Conservation (phyloP, 1,140 invertebrate species). For the Caerostris darwini region DNA sequence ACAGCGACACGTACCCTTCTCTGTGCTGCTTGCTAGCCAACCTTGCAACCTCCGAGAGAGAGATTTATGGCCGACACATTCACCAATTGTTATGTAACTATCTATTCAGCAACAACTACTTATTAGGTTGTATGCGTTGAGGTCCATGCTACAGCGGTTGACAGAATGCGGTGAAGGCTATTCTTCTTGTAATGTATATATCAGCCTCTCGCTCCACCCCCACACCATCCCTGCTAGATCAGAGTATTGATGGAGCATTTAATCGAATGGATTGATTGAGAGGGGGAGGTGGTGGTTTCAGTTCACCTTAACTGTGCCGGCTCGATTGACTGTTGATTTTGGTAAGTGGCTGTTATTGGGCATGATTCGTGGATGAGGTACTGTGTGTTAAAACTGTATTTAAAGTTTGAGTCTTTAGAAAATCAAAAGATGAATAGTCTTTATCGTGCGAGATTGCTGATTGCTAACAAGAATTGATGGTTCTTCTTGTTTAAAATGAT, state of each 20-base stretch:
- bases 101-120: not conserved
- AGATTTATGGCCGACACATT: not conserved
- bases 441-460: no score
- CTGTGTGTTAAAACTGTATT: no score
- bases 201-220: no score
- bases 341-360: not conserved
- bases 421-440: no score
- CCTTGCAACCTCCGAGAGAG: no score
- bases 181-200: not conserved
- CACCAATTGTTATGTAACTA: not conserved
- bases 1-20: no score
- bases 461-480: no score
- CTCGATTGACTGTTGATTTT: not conserved
- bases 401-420: no score
- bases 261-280: not conserved
- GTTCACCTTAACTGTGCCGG: not conserved
- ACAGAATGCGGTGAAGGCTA: slow-evolving; percentile 2
- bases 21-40: no score
- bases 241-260: slow-evolving; percentile 10
- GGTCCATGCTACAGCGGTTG: not conserved
- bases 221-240: not conserved
- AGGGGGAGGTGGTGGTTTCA: not conserved
- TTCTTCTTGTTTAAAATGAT: no score
- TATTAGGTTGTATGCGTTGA: not conserved
- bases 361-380: not conserved